A percentile compares a stretch with the other conserved stretches of the same genome.
Evolutionary conservation across 2,888 invertebrate species (phyloP).

Genomic region (Tenthredo amoena): DNA sequence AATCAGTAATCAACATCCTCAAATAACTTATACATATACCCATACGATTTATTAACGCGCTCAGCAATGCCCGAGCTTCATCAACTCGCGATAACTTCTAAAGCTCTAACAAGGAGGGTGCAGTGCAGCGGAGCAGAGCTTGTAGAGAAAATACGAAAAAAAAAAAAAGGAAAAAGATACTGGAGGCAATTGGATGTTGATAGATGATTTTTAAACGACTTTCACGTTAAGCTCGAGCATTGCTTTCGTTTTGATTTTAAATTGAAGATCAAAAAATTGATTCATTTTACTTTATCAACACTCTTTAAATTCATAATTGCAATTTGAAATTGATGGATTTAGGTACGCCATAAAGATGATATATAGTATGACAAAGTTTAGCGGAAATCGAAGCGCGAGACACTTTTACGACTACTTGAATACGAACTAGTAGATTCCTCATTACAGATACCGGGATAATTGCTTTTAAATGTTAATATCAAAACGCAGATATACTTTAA

Average conservation of each 20-base stretch:
- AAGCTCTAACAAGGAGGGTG: not conserved
- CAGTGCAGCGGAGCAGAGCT: not conserved
- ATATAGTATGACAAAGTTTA: not conserved
- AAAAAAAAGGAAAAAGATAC: not conserved
- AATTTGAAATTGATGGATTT: not conserved
- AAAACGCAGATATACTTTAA: slow-evolving; percentile 35
- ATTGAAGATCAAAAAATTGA: not conserved
- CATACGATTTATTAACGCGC: not conserved
- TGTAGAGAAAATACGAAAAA: not conserved
- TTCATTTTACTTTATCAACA: not conserved
- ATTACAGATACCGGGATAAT: not conserved
- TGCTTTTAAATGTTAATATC: slow-evolving; percentile 23
- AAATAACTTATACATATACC: not conserved
- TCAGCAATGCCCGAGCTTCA: not conserved
- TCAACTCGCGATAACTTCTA: slow-evolving; percentile 4
- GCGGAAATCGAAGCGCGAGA: not conserved
- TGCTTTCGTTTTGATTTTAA: not conserved
- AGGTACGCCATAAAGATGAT: not conserved
- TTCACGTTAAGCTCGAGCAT: not conserved
- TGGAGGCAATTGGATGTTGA: not conserved
- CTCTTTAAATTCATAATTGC: not conserved
- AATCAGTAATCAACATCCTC: slow-evolving; percentile 27
- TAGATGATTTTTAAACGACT: not conserved
- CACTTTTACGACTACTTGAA: not conserved
- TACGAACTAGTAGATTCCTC: not conserved